Base-by-base conservation (phyloP, 1,140 invertebrate genomes). In the Plectus sambesii region DNA sequence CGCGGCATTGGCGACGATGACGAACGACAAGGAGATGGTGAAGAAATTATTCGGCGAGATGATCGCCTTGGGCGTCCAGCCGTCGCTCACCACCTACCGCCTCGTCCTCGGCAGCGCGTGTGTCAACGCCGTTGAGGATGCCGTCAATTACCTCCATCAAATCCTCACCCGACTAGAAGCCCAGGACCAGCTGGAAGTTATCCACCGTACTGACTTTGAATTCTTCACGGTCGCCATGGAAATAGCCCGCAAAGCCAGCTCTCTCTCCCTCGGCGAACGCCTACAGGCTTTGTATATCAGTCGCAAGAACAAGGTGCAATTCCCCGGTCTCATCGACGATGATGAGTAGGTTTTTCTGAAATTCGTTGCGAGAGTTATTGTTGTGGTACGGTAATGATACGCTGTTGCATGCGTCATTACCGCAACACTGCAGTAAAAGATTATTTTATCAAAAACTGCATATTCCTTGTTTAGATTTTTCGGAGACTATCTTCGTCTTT, bases 181-280 rank as follows among this genome's bases (percentile, higher is more conserved):
- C n/a, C 20, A 30, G 9, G 47, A 42, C 22, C 17, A 17, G 6
- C 49, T 56, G 39, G 48, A 30, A 15, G 9, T 45, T 20, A n/a
- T 22, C 9, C 24, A 56, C 17, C 29, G 48, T 1, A 30, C 19
- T n/a, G 57, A 60, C 43, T 45, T 42, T 9, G 17, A 58, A 37
- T 43, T 60, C 15, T 60, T 60, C 37, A 27, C 43, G 22, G 42
- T 27, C 22, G 54, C 59, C 5, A 56, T 56, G 47, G 27, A 25
- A 6, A 9, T 52, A 2, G 56, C 57, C 17, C 30, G 24, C 35
- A 19, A 47, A n/a, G 58, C 59, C n/a, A 42, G 42, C 5, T 60
- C 53, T 38, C 25, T 29, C 12, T 27, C 26, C 5, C 19, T 60
- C 17, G 59, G 56, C 1, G 40, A 53, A 25, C 25, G 50, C 9